Evolutionary conservation across 2,888 invertebrate genomes (phyloP).

Genomic region (Cephalotes varians): DNA sequence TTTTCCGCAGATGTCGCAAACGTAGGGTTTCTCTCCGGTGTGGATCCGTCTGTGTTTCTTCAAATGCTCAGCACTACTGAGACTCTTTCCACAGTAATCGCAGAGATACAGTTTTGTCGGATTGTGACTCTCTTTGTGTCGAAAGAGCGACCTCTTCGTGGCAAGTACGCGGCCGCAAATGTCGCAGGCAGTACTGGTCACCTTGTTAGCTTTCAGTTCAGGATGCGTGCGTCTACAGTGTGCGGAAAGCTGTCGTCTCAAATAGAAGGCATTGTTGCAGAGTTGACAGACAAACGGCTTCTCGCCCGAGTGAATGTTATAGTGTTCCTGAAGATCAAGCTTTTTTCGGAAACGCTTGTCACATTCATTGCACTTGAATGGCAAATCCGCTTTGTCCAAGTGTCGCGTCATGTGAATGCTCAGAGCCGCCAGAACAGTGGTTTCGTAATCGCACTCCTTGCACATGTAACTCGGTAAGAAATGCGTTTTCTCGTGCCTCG

Average conservation of each 20-base stretch:
- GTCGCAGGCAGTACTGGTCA: conserved; percentile 83
- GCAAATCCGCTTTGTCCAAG: conserved; percentile 81
- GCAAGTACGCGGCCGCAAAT: conserved; percentile 84
- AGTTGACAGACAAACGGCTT: conserved; percentile 82
- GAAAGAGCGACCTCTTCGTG: conserved; percentile 82
- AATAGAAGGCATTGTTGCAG: conserved; percentile 80
- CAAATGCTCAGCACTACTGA: conserved; percentile 86
- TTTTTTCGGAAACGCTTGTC: conserved; percentile 83
- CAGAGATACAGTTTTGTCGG: conserved; percentile 85
- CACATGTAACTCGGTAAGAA: conserved; percentile 83
- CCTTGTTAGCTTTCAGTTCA: conserved; percentile 82
- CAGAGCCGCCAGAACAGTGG: conserved; percentile 81
- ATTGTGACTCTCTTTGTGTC: conserved; percentile 84
- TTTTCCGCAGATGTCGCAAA: conserved; percentile 86
- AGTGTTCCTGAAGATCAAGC: conserved; percentile 83
- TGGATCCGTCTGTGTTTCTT: conserved; percentile 86
- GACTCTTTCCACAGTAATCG: conserved; percentile 87
- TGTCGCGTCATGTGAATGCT: conserved; percentile 83
- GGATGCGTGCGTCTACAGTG: conserved; percentile 83
- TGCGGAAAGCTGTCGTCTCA: conserved; percentile 82
- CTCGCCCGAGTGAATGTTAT: conserved; percentile 84
- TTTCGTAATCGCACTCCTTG: conserved; percentile 84
- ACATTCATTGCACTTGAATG: conserved; percentile 83
- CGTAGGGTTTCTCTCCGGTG: conserved; percentile 87
- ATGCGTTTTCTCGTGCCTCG: conserved; percentile 84